Base-by-base conservation (phyloP, 2,888 invertebrate genomes). In the Eremobia ochroleuca region DNA sequence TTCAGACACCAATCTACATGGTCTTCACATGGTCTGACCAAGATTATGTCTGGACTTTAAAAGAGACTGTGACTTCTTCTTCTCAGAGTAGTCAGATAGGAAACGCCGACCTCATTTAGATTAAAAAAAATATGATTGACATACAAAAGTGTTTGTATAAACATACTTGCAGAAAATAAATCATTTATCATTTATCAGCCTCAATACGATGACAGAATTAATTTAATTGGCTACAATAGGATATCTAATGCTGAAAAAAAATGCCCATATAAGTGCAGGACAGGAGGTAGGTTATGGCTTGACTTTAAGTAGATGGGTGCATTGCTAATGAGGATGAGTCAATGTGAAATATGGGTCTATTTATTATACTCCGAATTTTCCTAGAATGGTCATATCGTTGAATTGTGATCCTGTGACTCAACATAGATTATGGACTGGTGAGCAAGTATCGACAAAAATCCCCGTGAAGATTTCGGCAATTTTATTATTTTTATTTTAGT, bases 251-350 rank as follows among this genome's bases (percentile, higher is more conserved):
- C 31, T 61, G 61, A 11, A 61, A 62, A 59, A 25, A 34, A 25
- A 1, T n/a, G 61, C 25, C 13, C 2, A 13, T 25, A 25, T 25
- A 13, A 25, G 64, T 1, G 2, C 18, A 40, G 18, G 9, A 28
- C 1, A 65, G 0, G 11, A 11, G 43, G 0, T 28, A 28, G 28
- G 3, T 43, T 46, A 8, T 66, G 1, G 28, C 31, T 67, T 15
- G 25, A 31, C 46, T 31, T 25, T 49, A 59, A 62, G 62, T 40
- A 64, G 21, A 59, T 75, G 62, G 83, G 69, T 79, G 84, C 61
- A 82, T 79, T 37, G 0, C 31, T 75, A 84, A 82, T 85, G 65
- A 80, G 61, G 43, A 72, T 82, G 82, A 84, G 61, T 85, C 85
- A 80, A 75, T 58, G 11, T 61, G 6, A 70, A 59, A 28, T 79